Percentiles rank a stretch among this genome's conserved stretches.
Evolutionary conservation across 2,113 vertebrate species (phyloP).

Genomic region (Solenodon paradoxus): DNA sequence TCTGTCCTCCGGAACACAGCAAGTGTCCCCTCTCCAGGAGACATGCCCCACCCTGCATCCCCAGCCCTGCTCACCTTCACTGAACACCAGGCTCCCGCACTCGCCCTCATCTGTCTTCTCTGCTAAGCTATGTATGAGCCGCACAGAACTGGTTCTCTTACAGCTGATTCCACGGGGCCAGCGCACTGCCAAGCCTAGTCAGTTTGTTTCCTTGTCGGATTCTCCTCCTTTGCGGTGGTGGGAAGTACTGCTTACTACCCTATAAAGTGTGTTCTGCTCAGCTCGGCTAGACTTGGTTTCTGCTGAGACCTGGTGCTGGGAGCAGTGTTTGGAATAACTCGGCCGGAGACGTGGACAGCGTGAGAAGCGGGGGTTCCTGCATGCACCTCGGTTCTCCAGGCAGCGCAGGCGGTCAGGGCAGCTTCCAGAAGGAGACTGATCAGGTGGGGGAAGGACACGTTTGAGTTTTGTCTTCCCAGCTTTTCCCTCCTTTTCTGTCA

Average conservation of each 20-base stretch:
- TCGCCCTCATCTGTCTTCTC: no score
- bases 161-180: no score
- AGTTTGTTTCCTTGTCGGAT: no score
- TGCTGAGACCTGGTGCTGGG: no score
- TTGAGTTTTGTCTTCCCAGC: not conserved
- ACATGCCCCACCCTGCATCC: not conserved
- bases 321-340: not conserved
- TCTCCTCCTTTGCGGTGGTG: no score
- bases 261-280: not conserved
- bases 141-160: no score
- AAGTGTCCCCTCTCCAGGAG: not conserved
- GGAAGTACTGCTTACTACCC: not conserved
- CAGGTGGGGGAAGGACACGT: not conserved
- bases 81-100: no score
- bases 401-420: accelerated
- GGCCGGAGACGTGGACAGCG: not conserved
- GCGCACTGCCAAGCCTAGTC: no score
- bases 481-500: no score
- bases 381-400: no score
- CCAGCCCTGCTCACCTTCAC: not conserved
- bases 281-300: not conserved
- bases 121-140: no score
- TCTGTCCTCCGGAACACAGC: not conserved
- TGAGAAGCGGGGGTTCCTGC: not conserved
- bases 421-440: no score